phyloP scores from a whole-genome alignment of 2,113 vertebrate species.

The Siniperca chuatsi region DNA sequence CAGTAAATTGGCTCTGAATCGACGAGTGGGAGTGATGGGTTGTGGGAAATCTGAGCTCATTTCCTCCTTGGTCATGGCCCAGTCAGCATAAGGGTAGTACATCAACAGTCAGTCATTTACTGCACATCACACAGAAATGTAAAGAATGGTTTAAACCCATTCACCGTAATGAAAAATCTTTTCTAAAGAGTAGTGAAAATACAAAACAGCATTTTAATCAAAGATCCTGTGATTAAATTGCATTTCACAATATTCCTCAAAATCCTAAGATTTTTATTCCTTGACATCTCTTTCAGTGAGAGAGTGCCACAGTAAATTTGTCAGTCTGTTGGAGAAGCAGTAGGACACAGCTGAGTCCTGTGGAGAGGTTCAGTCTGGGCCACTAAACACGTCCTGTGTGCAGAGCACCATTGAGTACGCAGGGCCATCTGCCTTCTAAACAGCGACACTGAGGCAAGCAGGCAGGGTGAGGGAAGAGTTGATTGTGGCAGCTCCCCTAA shows the following conservation, averaged over 20 bases:
- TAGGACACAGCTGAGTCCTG: constrained; percentile 69
- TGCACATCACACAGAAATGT: constrained; percentile 36
- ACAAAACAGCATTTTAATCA: constrained; percentile 3
- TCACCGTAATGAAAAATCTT: constrained; percentile 15
- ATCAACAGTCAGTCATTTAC: constrained; percentile 55
- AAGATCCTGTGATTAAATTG: not conserved
- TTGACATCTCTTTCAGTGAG: constrained; percentile 15
- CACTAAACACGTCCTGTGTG: constrained; percentile 64
- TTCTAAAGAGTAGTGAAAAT: not conserved
- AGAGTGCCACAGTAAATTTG: constrained; percentile 37
- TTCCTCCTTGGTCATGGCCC: constrained; percentile 64
- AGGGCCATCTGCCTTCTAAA: constrained; percentile 66
- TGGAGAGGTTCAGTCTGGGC: constrained; percentile 70
- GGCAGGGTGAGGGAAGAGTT: constrained; percentile 8
- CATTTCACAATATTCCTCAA: constrained; percentile 1
- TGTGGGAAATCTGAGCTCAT: constrained; percentile 69
- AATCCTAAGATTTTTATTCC: not conserved
- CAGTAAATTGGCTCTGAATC: constrained; percentile 65
- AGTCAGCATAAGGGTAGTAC: constrained; percentile 46
- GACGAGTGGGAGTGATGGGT: constrained; percentile 60
- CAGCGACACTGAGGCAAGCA: constrained; percentile 17
- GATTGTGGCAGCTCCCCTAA: constrained; percentile 55
- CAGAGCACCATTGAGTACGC: constrained; percentile 36
- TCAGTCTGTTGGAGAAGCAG: constrained; percentile 54
- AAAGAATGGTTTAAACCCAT: constrained; percentile 35